A percentile compares a stretch with the other conserved stretches of the same genome.
Conservation (phyloP, 2,888 invertebrate genomes). For the Tanypteryx hageni region DNA sequence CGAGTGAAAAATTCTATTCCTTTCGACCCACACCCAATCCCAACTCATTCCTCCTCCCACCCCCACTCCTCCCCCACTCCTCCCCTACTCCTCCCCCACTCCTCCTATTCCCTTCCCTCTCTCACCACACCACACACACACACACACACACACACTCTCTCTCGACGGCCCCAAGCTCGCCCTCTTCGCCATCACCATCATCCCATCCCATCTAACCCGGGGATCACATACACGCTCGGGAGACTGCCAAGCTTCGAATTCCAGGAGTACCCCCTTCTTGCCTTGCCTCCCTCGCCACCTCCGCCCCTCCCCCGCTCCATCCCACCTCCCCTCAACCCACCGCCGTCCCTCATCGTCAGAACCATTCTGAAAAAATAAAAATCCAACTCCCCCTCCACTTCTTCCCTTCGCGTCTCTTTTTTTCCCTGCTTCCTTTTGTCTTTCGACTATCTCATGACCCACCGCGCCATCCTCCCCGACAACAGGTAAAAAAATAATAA, state of each 20-base stretch:
- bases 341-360: constrained; percentile 24
- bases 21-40: constrained; percentile 13
- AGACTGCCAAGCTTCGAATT: constrained; percentile 41
- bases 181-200: background rate
- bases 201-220: constrained; percentile 34
- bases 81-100: background rate
- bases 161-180: background rate
- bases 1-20: constrained; percentile 63
- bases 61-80: background rate
- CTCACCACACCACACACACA: background rate
- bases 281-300: background rate
- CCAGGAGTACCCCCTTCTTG: constrained; percentile 62
- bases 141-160: background rate
- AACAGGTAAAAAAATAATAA: constrained; percentile 53
- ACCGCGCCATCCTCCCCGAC: background rate
- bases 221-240: constrained; percentile 50
- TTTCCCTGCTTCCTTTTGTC: constrained; percentile 43
- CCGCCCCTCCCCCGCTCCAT: background rate
- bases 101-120: background rate
- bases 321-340: background rate
- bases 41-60: background rate
- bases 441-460: constrained; percentile 56
- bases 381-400: background rate
- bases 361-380: constrained; percentile 33
- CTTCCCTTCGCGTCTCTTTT: background rate